Percentiles rank a stretch among this genome's conserved stretches.
Conservation (phyloP, 2,113 vertebrate species). For the Vimba vimba region DNA sequence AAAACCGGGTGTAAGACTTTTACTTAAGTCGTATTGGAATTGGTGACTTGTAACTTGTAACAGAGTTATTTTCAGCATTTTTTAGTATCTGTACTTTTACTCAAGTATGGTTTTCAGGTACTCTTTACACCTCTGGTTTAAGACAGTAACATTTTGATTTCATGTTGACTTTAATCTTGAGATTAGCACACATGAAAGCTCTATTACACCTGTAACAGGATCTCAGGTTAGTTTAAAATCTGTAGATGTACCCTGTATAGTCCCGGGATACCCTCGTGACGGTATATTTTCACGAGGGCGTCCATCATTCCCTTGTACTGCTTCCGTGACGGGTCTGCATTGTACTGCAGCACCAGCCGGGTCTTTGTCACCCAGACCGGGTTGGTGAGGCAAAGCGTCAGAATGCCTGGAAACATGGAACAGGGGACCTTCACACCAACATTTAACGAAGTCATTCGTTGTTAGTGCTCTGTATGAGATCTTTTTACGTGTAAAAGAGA, state of each 20-base stretch:
- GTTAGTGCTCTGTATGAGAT: neutral
- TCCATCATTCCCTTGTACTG: conserved; percentile 84
- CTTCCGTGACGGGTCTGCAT: conserved; percentile 75
- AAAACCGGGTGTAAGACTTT: too few relatives aligned
- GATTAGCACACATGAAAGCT: conserved; percentile 14
- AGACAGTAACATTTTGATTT: neutral
- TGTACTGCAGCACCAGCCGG: conserved; percentile 85
- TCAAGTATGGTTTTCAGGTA: too few relatives aligned
- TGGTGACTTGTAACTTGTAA: too few relatives aligned
- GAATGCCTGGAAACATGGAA: conserved; percentile 75
- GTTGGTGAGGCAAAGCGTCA: conserved; percentile 87
- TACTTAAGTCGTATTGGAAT: too few relatives aligned
- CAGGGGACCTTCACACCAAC: conserved; percentile 51
- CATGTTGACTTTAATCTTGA: conserved; percentile 29
- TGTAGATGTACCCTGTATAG: conserved; percentile 83
- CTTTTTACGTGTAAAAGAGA: neutral
- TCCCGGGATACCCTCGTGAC: conserved; percentile 82
- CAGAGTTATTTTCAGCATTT: too few relatives aligned
- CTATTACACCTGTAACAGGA: conserved; percentile 1
- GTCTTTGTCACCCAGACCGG: conserved; percentile 90
- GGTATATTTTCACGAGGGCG: conserved; percentile 83
- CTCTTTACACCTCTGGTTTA: neutral
- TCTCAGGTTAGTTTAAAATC: conserved; percentile 47
- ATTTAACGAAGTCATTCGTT: neutral
- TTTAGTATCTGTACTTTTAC: too few relatives aligned